phyloP scores from a whole-genome alignment of 2,113 vertebrate genomes.

The Cinclus mexicanus region DNA sequence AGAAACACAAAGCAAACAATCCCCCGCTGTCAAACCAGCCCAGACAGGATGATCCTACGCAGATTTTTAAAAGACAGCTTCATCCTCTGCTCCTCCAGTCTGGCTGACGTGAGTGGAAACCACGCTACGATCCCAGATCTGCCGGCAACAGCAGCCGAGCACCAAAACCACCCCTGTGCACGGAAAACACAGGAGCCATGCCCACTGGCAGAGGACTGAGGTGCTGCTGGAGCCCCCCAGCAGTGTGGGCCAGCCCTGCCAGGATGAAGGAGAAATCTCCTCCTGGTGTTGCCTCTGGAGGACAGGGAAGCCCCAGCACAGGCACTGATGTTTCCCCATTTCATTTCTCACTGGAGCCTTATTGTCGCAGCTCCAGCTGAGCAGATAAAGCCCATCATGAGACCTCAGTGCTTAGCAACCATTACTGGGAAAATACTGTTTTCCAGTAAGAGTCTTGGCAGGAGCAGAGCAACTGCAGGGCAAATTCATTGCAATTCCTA shows the following conservation, averaged over 20 bases:
- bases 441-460: slow-evolving; percentile 46
- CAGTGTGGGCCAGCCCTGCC: not conserved
- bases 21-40: not conserved
- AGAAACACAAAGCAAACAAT: not conserved
- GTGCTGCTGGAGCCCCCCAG: not conserved
- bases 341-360: not conserved
- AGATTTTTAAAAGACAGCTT: not conserved
- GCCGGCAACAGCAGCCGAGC: not conserved
- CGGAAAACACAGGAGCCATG: accelerated
- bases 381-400: slow-evolving; percentile 38
- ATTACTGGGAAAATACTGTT: slow-evolving; percentile 33
- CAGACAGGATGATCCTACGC: not conserved
- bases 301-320: not conserved
- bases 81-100: not conserved
- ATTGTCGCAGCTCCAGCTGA: slow-evolving; percentile 18
- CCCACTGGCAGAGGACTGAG: not conserved
- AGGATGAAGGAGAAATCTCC: not conserved
- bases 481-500: not conserved
- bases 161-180: accelerated
- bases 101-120: not conserved
- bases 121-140: not conserved
- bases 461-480: slow-evolving; percentile 14
- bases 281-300: not conserved
- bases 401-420: slow-evolving; percentile 45
- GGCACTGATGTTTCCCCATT: not conserved